Base-by-base conservation (phyloP, 1,140 invertebrate genomes). In the Luehdorfia chinensis region DNA sequence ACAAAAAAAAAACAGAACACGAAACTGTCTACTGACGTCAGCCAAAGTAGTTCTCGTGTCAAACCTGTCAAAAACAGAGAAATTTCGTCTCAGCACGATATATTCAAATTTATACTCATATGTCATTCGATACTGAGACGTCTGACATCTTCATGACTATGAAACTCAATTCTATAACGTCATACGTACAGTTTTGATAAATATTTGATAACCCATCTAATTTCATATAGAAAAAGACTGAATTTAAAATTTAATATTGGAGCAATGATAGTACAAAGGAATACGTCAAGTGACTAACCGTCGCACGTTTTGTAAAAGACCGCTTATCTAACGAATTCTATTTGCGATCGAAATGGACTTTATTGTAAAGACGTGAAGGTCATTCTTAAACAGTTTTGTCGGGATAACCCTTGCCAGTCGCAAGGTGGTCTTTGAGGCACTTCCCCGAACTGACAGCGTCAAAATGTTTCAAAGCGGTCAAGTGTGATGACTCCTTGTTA, bases 1-100 rank as follows among this genome's bases (percentile, higher is more conserved):
- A 21, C 2, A 21, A 21, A 2, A 21, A 21, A 21, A 21, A 21
- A 21, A 21, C 2, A 2, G 19, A 21, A 21, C 19, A 21, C 41
- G 33, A 50, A 53, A 57, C 51, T 36, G 45, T 50, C 44, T 16
- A 28, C 2, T 45, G 47, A 56, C 56, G 54, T 52, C 48, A 63
- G 45, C 21, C 51, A 48, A 45, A 37, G 51, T 45, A 50, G 31
- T 51, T 54, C 44, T 52, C 56, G 50, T 50, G 55, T 70, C 66
- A 58, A 53, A 62, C 49, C 51, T 68, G 68, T 75, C 71, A 75
- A 63, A 60, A 68, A 60, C 64, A 64, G 66, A 63, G 51, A 67
- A 80, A 79, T 70, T 71, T 72, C 63, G 64, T 78, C 76, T 70
- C 75, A 75, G 69, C 75, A 78, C 65, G 75, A 79, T 75, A 75